A percentile compares a stretch with the other conserved stretches of the same genome.
Evolutionary conservation across 2,888 invertebrate species (phyloP).

Genomic region (Mellilla xanthometata): DNA sequence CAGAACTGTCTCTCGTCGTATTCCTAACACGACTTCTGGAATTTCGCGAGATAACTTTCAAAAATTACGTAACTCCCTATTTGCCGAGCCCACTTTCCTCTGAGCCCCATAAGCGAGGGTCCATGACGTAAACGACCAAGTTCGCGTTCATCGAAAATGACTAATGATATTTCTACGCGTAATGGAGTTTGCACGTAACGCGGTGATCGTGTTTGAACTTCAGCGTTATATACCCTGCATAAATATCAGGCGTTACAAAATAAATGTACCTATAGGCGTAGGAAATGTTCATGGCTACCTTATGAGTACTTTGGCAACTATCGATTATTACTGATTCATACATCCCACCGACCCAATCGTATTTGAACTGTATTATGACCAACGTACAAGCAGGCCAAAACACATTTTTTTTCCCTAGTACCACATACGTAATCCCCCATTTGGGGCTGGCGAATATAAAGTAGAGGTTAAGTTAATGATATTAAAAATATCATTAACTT

Average conservation of each 20-base stretch:
- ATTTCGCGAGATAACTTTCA: conserved; percentile 11
- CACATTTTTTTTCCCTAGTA: no score
- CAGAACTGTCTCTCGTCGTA: background rate
- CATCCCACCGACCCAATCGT: no score
- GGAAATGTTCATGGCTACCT: no score
- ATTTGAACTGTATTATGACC: no score
- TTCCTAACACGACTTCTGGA: conserved; percentile 8
- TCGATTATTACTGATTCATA: no score
- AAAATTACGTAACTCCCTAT: conserved; percentile 14
- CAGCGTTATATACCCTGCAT: conserved; percentile 12
- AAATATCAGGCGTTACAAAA: conserved; percentile 2
- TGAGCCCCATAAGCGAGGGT: conserved; percentile 20
- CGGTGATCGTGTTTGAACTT: conserved; percentile 25
- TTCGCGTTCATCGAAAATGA: conserved; percentile 39
- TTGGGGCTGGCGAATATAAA: no score
- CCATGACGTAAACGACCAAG: conserved; percentile 37
- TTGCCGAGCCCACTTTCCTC: conserved; percentile 15
- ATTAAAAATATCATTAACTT: no score
- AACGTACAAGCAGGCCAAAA: no score
- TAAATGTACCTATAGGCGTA: background rate
- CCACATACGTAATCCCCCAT: no score
- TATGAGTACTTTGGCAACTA: no score
- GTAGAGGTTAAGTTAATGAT: no score
- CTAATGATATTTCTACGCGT: conserved; percentile 39
- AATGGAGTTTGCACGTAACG: conserved; percentile 36